Conservation (phyloP, 2,797 vertebrate genomes). For the Danio jaintianensis region DNA sequence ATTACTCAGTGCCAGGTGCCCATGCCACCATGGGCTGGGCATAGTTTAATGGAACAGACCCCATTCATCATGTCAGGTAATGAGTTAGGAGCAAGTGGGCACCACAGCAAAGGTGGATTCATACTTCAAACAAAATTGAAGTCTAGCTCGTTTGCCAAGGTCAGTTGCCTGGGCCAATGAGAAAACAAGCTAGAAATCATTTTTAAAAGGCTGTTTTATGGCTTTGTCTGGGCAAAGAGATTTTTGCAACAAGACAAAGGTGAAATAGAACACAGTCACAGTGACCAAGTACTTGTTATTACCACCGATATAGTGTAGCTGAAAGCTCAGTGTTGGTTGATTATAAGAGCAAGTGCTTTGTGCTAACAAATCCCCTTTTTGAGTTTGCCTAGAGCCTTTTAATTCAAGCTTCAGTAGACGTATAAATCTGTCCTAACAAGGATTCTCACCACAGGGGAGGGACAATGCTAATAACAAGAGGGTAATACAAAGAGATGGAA, state of each 20-base stretch:
- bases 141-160: slow-evolving; percentile 43
- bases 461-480: slow-evolving; percentile 38
- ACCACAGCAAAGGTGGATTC: slow-evolving; percentile 49
- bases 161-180: slow-evolving; percentile 20
- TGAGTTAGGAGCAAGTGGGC: slow-evolving; percentile 77
- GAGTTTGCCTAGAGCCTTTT: slow-evolving; percentile 36
- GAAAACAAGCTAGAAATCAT: slow-evolving; percentile 43
- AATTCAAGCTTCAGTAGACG: slow-evolving; percentile 38
- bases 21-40: slow-evolving; percentile 61
- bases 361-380: slow-evolving; percentile 35
- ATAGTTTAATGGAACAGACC: slow-evolving; percentile 74
- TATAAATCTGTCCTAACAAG: slow-evolving; percentile 48
- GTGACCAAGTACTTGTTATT: slow-evolving; percentile 5
- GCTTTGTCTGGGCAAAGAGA: slow-evolving; percentile 7
- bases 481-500: slow-evolving; percentile 39
- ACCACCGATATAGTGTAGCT: background rate
- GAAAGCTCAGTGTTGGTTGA: slow-evolving; percentile 1
- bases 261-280: slow-evolving; percentile 38
- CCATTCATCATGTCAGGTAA: slow-evolving; percentile 81
- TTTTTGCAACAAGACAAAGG: slow-evolving; percentile 15
- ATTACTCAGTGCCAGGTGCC: slow-evolving; percentile 73
- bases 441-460: slow-evolving; percentile 32
- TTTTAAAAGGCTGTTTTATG: slow-evolving; percentile 32
- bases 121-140: slow-evolving; percentile 35
- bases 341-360: slow-evolving; percentile 16